Evolutionary conservation across 2,888 invertebrate species (phyloP).

Genomic region (Belgica antarctica): DNA sequence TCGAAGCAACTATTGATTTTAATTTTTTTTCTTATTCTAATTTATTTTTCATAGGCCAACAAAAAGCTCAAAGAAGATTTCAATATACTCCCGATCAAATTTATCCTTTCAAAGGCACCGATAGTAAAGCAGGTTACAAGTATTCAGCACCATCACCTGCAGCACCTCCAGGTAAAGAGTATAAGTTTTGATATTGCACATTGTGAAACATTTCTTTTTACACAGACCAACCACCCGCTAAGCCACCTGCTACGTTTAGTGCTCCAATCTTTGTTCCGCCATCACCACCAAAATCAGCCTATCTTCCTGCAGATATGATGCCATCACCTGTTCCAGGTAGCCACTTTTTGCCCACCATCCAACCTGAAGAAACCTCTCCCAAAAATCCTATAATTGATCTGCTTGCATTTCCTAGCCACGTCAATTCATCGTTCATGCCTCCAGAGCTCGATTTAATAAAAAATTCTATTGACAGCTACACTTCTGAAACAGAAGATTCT

Average conservation of each 20-base stretch:
- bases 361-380: background rate
- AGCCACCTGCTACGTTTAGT: no score
- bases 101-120: conserved; percentile 47
- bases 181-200: no score
- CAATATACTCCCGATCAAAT: conserved; percentile 47
- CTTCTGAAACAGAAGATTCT: background rate
- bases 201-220: no score
- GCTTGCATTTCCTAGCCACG: conserved; percentile 15
- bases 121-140: background rate
- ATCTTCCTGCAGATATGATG: background rate
- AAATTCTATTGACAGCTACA: conserved; percentile 25
- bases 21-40: conserved; percentile 33
- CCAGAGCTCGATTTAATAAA: conserved; percentile 27
- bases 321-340: background rate
- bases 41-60: conserved; percentile 45
- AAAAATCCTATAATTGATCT: conserved; percentile 22
- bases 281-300: background rate
- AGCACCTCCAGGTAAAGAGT: background rate
- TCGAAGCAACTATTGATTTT: no score
- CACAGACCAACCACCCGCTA: no score
- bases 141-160: conserved; percentile 19
- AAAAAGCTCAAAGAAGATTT: conserved; percentile 52
- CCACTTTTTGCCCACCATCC: conserved; percentile 28
- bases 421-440: conserved; percentile 36
- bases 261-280: conserved; percentile 19